phyloP scores from a whole-genome alignment of 2,888 invertebrate species.

The Leptinotarsa peninsularis region DNA sequence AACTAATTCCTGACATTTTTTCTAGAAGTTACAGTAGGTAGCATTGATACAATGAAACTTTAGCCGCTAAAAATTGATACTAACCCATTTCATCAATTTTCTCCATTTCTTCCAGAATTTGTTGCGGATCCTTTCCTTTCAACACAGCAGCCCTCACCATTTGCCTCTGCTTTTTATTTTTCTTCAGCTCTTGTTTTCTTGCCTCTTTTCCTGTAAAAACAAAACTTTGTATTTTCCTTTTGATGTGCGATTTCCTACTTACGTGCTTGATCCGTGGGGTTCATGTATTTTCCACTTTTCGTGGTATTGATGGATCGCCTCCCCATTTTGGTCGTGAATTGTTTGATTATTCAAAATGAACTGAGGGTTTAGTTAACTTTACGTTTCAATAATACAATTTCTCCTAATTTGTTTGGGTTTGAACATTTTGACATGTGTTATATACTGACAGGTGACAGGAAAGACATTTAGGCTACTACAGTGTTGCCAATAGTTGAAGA shows the following conservation, averaged over 20 bases:
- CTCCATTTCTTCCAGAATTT: constrained; percentile 94
- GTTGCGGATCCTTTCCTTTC: constrained; percentile 97
- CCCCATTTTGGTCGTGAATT: constrained; percentile 79
- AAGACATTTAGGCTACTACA: too few relatives aligned
- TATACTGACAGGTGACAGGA: too few relatives aligned
- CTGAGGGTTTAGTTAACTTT: not conserved
- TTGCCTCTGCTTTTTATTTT: constrained; percentile 97
- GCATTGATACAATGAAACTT: not conserved
- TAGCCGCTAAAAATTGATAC: constrained; percentile 41
- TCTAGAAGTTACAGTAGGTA: not conserved
- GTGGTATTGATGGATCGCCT: constrained; percentile 98
- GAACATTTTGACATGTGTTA: not conserved
- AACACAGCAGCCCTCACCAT: constrained; percentile 96
- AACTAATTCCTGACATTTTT: too few relatives aligned
- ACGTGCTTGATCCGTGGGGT: constrained; percentile 99
- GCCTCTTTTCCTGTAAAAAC: constrained; percentile 90
- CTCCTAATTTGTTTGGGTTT: not conserved
- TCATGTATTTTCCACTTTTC: constrained; percentile 99
- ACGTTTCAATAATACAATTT: not conserved
- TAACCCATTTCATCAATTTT: constrained; percentile 98
- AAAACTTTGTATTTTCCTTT: not conserved
- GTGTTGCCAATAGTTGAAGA: too few relatives aligned
- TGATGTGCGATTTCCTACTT: constrained; percentile 66
- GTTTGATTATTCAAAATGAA: not conserved
- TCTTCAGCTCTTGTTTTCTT: constrained; percentile 95